phyloP scores from a whole-genome alignment of 2,113 vertebrate species.

The Toxotes jaculatrix region DNA sequence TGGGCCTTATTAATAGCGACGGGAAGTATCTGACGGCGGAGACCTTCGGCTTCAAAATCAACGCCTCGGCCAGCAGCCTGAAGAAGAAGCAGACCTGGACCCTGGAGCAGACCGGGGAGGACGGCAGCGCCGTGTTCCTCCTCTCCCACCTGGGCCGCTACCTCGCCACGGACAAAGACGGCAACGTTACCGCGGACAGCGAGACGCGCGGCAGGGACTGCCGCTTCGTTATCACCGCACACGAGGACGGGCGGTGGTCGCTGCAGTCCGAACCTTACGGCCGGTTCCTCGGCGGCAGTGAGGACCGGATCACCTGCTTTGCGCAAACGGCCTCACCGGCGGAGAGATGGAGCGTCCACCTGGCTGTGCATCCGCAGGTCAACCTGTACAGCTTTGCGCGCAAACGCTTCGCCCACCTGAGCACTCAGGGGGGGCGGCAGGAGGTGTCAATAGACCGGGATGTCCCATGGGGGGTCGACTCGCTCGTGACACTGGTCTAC shows the following conservation, averaged over 20 bases:
- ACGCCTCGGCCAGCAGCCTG: conserved; percentile 94
- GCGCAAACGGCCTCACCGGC: conserved; percentile 88
- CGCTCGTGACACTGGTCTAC: conserved; percentile 94
- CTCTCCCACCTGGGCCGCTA: conserved; percentile 96
- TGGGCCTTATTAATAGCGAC: conserved; percentile 93
- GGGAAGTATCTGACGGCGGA: conserved; percentile 97
- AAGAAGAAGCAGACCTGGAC: conserved; percentile 99
- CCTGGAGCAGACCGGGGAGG: conserved; percentile 92
- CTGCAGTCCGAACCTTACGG: conserved; percentile 93
- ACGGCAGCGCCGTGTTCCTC: conserved; percentile 89
- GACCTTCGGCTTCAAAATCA: conserved; percentile 96
- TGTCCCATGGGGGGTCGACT: conserved; percentile 95
- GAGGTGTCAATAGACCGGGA: conserved; percentile 92
- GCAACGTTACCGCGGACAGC: conserved; percentile 91
- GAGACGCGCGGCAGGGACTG: conserved; percentile 90
- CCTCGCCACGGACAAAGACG: conserved; percentile 96
- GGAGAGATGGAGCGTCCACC: conserved; percentile 95
- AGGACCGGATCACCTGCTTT: conserved; percentile 94
- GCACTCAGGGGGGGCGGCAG: conserved; percentile 77
- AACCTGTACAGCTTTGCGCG: conserved; percentile 93
- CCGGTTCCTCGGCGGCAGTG: conserved; percentile 93
- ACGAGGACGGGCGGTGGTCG: conserved; percentile 96
- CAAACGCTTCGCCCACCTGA: conserved; percentile 94
- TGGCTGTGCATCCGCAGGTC: conserved; percentile 96
- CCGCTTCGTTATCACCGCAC: conserved; percentile 91